Percentiles rank a stretch among this genome's conserved stretches.
phyloP scores from a whole-genome alignment of 2,113 vertebrate species.

The Syrmaticus mikado region DNA sequence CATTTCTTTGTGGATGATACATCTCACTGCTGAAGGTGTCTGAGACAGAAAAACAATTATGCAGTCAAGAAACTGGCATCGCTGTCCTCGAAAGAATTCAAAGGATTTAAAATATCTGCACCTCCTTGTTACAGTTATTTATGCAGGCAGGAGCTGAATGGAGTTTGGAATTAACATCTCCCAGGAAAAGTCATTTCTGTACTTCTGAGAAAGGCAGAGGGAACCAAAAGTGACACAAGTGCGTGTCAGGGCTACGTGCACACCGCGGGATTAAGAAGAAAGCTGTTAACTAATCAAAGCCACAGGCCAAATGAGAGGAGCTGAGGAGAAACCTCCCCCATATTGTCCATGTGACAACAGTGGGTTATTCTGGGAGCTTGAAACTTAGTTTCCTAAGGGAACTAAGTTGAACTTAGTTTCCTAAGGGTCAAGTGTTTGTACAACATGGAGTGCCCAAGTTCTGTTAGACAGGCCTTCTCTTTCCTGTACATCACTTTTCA shows the following conservation, averaged over 20 bases:
- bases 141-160: conserved; percentile 18
- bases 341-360: neutral
- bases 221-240: neutral
- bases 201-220: neutral
- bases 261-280: neutral
- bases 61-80: conserved; percentile 22
- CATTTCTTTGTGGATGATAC: conserved; percentile 8
- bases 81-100: conserved; percentile 15
- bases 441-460: neutral
- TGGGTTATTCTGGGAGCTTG: neutral
- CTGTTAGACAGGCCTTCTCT: neutral
- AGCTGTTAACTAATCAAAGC: neutral
- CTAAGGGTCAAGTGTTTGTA: neutral
- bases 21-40: neutral
- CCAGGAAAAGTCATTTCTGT: neutral
- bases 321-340: neutral
- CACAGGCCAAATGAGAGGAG: neutral
- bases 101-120: neutral
- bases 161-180: conserved; percentile 1
- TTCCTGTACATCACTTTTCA: neutral
- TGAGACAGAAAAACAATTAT: conserved; percentile 17
- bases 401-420: no score
- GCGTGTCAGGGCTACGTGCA: neutral
- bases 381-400: neutral
- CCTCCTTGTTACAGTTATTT: conserved; percentile 16